These are phyloP conservation scores for Coleophora flavipennella DNA, from an alignment of 2,888 invertebrate species.

Conservation along the genomic window DNA sequence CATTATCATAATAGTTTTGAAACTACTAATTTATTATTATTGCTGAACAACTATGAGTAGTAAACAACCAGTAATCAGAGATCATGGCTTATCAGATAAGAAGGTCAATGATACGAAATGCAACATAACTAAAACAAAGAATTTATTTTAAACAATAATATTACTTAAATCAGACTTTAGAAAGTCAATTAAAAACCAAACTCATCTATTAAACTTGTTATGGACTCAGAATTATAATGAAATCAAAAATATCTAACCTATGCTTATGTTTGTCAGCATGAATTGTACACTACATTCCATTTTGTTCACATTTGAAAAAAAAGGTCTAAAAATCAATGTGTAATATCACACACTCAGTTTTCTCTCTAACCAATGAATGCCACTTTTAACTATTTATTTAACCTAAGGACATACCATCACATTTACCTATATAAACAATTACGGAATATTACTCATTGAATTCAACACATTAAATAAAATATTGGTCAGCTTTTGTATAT, in stretches of 20 bases:
- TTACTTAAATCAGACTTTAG: neutral
- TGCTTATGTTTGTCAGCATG: too few species aligned
- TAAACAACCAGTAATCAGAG: too few species aligned
- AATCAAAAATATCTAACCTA: too few species aligned
- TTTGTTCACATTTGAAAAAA: too few species aligned
- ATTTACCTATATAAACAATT: neutral
- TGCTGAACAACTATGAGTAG: too few species aligned
- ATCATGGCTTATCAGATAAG: constrained; percentile 4
- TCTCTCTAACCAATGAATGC: neutral
- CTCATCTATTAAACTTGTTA: neutral
- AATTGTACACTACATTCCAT: too few species aligned
- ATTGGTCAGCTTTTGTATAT: constrained; percentile 66
- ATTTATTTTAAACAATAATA: constrained; percentile 1
- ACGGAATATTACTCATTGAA: neutral
- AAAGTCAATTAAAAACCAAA: neutral
- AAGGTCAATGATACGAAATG: constrained; percentile 7
- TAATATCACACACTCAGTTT: neutral
- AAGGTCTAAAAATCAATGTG: too few species aligned
- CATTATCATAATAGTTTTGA: too few species aligned
- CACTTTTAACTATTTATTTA: neutral
- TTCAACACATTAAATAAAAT: constrained; percentile 47
- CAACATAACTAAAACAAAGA: constrained; percentile 2
- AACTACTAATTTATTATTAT: too few species aligned
- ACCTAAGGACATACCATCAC: neutral
- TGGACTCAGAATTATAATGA: too few species aligned